phyloP scores from a whole-genome alignment of 2,888 invertebrate genomes.

The Cryptocephalus moraei region DNA sequence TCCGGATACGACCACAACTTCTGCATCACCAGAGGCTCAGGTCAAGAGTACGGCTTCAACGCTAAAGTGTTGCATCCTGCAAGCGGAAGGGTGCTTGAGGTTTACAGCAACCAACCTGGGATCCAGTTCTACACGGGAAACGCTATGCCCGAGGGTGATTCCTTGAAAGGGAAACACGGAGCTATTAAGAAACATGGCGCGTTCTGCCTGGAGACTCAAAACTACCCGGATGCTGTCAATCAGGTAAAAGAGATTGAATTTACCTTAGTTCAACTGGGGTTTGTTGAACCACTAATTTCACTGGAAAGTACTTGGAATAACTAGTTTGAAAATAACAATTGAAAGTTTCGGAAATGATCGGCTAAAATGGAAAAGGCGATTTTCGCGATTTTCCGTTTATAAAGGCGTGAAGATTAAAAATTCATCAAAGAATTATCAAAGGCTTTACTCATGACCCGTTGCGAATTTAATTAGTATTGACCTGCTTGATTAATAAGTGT shows the following conservation, averaged over 20 bases:
- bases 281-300: no score
- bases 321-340: no score
- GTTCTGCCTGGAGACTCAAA: constrained; percentile 85
- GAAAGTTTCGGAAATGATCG: no score
- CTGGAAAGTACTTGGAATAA: no score
- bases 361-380: no score
- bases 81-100: constrained; percentile 53
- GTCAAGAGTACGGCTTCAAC: constrained; percentile 48
- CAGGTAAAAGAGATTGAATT: constrained; percentile 45
- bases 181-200: constrained; percentile 44
- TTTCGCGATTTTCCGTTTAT: no score
- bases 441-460: no score
- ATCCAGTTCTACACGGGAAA: constrained; percentile 86
- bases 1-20: constrained; percentile 78
- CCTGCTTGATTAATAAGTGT: no score
- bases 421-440: no score
- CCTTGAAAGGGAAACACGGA: constrained; percentile 19
- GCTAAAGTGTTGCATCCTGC: constrained; percentile 56
- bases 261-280: no score
- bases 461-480: no score
- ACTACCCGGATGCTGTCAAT: constrained; percentile 83
- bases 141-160: constrained; percentile 48
- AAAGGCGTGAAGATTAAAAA: no score
- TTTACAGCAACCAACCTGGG: constrained; percentile 80
- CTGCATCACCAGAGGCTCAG: constrained; percentile 54